phyloP scores from a whole-genome alignment of 2,797 vertebrate genomes.

The Mus spretus region DNA sequence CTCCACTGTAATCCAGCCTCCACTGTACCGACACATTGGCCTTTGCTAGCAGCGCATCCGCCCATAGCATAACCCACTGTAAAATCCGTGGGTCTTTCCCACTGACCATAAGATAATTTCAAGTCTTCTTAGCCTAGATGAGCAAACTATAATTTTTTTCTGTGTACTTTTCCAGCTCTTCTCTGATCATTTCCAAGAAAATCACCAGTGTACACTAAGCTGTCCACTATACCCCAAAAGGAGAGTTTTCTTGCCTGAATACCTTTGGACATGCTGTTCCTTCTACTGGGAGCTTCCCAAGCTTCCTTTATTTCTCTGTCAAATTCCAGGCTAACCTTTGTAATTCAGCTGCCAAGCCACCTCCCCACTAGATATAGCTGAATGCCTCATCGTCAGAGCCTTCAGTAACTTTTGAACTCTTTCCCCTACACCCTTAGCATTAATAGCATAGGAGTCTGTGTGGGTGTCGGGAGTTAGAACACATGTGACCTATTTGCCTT shows the following conservation, averaged over 20 bases:
- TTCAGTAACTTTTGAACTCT: slow-evolving; percentile 11
- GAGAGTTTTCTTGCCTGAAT: slow-evolving; percentile 61
- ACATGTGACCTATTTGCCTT: neutral
- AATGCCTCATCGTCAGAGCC: slow-evolving; percentile 7
- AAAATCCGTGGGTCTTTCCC: slow-evolving; percentile 22
- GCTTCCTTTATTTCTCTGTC: slow-evolving; percentile 68
- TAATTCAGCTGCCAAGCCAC: slow-evolving; percentile 1
- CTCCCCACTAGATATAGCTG: neutral
- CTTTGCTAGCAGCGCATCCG: slow-evolving; percentile 34
- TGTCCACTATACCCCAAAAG: slow-evolving; percentile 49
- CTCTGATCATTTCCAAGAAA: slow-evolving; percentile 73
- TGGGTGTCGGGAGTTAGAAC: neutral
- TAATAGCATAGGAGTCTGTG: neutral
- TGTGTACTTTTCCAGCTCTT: slow-evolving; percentile 77
- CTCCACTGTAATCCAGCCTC: neutral
- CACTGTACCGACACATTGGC: neutral
- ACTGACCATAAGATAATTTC: slow-evolving; percentile 56
- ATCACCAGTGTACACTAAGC: slow-evolving; percentile 56
- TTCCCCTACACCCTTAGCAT: neutral
- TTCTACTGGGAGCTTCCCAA: slow-evolving; percentile 17
- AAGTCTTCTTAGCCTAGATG: slow-evolving; percentile 50
- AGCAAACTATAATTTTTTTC: slow-evolving; percentile 60
- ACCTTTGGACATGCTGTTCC: slow-evolving; percentile 54
- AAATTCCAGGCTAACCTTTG: slow-evolving; percentile 69
- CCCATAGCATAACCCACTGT: neutral